These are phyloP conservation scores for Parazoanthus atlanticus DNA, from an alignment of 92 coral and sea anemone species.

Conservation along the genomic window DNA sequence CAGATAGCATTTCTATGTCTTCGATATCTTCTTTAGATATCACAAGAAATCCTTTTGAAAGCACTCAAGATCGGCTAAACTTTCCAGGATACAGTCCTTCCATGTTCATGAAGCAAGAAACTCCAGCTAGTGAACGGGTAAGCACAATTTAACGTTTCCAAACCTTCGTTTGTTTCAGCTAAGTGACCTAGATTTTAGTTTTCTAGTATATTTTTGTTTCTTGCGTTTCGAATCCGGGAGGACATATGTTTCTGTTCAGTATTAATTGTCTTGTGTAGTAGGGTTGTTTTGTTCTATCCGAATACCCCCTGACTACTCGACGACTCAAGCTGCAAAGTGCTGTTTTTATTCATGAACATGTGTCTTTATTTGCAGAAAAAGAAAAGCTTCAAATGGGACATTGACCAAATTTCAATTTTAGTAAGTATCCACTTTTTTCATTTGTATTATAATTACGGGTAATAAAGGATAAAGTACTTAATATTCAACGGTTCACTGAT, in stretches of 20 bases:
- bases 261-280: neutral
- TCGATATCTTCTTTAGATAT: slow-evolving; percentile 80
- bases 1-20: slow-evolving; percentile 61
- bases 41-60: slow-evolving; percentile 94
- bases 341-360: neutral
- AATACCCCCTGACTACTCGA: too few relatives aligned
- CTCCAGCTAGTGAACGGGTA: slow-evolving; percentile 93
- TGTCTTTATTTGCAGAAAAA: slow-evolving; percentile 58
- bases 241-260: neutral
- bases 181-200: neutral
- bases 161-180: neutral
- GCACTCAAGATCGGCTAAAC: slow-evolving; percentile 76
- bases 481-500: neutral
- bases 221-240: neutral
- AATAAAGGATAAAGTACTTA: neutral
- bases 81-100: slow-evolving; percentile 96
- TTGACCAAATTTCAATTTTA: slow-evolving; percentile 92
- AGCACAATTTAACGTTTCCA: neutral
- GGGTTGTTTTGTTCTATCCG: too few relatives aligned
- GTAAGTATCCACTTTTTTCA: slow-evolving; percentile 53
- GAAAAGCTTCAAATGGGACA: slow-evolving; percentile 87
- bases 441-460: neutral
- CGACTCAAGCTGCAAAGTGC: too few relatives aligned
- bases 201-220: neutral
- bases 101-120: slow-evolving; percentile 83